Evolutionary conservation across 2,888 invertebrate genomes (phyloP).

Genomic region (Chelonus formosanus): DNA sequence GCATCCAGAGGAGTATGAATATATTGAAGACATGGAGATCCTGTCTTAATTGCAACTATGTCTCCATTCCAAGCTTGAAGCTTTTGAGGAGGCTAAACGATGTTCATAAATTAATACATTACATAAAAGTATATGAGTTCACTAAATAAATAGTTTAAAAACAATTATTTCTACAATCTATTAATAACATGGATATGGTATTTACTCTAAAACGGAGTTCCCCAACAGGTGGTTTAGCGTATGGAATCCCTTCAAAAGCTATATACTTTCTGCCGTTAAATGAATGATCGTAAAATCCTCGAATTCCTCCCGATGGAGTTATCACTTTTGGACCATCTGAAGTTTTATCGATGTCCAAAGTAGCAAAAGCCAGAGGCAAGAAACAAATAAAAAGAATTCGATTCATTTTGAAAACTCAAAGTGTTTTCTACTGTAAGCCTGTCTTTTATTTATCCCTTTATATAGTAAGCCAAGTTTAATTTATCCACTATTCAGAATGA

Average conservation of each 20-base stretch:
- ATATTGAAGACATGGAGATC: conserved; percentile 55
- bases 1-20: conserved; percentile 41
- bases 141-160: too few relatives aligned
- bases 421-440: too few relatives aligned
- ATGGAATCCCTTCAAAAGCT: conserved; percentile 57
- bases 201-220: conserved; percentile 54
- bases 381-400: conserved; percentile 19
- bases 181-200: too few relatives aligned
- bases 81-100: conserved; percentile 49
- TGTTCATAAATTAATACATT: too few relatives aligned
- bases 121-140: too few relatives aligned
- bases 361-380: conserved; percentile 39
- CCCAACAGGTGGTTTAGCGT: conserved; percentile 53
- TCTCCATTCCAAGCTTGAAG: conserved; percentile 51
- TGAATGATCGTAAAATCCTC: conserved; percentile 51
- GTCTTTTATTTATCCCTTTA: too few relatives aligned
- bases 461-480: too few relatives aligned
- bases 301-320: conserved; percentile 50
- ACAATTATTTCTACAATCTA: too few relatives aligned
- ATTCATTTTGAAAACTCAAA: not conserved
- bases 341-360: conserved; percentile 26
- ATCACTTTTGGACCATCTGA: conserved; percentile 44
- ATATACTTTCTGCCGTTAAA: conserved; percentile 49
- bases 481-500: too few relatives aligned
- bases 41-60: conserved; percentile 52